Conservation (phyloP, 2,797 vertebrate genomes). For the Scarus forsteni region DNA sequence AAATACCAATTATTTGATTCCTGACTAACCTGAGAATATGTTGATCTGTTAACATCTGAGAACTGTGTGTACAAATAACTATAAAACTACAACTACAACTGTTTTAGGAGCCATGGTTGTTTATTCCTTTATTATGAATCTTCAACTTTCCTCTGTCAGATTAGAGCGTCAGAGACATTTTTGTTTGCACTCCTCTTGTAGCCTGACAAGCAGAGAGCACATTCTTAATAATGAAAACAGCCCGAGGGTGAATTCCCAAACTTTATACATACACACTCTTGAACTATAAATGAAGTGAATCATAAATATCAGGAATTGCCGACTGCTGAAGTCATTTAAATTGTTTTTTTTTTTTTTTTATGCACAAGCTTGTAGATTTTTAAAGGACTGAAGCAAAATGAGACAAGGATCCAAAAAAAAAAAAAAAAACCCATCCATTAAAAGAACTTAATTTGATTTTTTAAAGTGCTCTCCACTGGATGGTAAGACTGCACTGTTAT, state of each 20-base stretch:
- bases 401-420: background rate
- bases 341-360: too few species aligned
- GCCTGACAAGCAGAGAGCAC: constrained; percentile 22
- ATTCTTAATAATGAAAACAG: constrained; percentile 20
- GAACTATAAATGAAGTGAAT: background rate
- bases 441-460: background rate
- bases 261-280: background rate
- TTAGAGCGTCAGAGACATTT: background rate
- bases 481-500: background rate
- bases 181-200: constrained; percentile 5
- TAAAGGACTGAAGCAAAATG: background rate
- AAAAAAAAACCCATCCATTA: too few species aligned
- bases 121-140: background rate
- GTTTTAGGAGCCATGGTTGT: too few species aligned
- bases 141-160: background rate
- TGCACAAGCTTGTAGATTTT: too few species aligned
- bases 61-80: background rate
- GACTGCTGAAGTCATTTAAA: background rate
- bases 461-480: background rate
- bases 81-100: background rate
- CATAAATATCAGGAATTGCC: background rate
- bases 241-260: background rate
- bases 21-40: background rate
- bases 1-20: too few species aligned
- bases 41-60: background rate